A percentile compares a stretch with the other conserved stretches of the same genome.
phyloP scores from a whole-genome alignment of 2,113 vertebrate species.

The Caretta caretta region DNA sequence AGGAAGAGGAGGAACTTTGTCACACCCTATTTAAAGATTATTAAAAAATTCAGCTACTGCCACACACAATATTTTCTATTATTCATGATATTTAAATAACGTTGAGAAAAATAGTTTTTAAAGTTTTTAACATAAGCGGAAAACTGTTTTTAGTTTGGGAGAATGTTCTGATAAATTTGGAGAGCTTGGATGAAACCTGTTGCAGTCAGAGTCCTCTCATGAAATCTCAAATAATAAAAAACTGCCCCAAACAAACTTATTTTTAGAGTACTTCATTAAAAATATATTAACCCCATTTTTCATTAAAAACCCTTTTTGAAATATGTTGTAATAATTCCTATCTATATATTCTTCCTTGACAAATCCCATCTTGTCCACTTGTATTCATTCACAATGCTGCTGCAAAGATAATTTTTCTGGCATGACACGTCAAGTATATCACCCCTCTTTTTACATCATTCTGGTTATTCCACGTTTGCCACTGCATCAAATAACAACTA shows the following conservation, averaged over 20 bases:
- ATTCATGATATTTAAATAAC: not conserved
- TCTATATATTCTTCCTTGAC: not conserved
- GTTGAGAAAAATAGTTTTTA: not conserved
- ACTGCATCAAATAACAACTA: not conserved
- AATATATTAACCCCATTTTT: not conserved
- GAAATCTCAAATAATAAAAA: not conserved
- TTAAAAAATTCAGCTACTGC: not conserved
- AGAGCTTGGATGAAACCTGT: not conserved
- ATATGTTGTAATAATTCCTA: slow-evolving; percentile 2
- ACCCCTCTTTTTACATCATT: not conserved
- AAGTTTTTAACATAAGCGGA: not conserved
- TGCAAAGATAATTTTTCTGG: not conserved
- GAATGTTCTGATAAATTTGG: slow-evolving; percentile 18
- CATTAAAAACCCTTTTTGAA: not conserved
- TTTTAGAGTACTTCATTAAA: slow-evolving; percentile 3
- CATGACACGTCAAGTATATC: not conserved
- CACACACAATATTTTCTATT: not conserved
- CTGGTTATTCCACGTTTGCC: not conserved
- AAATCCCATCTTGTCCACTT: not conserved
- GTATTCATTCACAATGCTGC: not conserved
- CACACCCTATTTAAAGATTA: not conserved
- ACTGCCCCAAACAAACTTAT: not conserved
- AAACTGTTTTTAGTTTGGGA: not conserved
- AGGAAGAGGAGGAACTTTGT: too few species aligned
- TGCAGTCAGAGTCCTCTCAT: not conserved